Evolutionary conservation across 2,888 invertebrate genomes (phyloP).

Genomic region (Mechanitis mazaeus): DNA sequence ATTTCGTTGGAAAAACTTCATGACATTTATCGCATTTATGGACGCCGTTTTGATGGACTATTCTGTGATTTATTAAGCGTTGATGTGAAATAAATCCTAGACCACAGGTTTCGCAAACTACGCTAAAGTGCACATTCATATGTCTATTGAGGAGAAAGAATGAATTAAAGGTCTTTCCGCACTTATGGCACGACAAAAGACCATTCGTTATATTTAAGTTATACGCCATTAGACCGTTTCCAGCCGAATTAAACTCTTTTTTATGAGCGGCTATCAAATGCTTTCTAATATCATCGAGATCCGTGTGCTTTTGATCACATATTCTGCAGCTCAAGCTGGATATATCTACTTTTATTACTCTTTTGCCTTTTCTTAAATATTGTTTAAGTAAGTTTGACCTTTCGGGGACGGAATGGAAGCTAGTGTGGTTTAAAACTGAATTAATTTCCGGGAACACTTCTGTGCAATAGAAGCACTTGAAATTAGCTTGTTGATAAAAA

Average conservation of each 20-base stretch:
- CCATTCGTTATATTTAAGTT: slow-evolving; percentile 52
- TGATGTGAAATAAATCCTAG: slow-evolving; percentile 67
- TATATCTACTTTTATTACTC: slow-evolving; percentile 67
- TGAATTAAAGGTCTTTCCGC: slow-evolving; percentile 59
- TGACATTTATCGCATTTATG: slow-evolving; percentile 62
- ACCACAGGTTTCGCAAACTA: slow-evolving; percentile 68
- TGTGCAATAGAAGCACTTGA: slow-evolving; percentile 68
- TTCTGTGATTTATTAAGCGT: slow-evolving; percentile 57
- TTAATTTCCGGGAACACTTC: slow-evolving; percentile 63
- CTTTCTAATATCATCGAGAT: slow-evolving; percentile 57
- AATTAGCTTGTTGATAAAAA: slow-evolving; percentile 66
- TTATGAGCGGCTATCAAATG: slow-evolving; percentile 54
- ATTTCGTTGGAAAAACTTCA: slow-evolving; percentile 57
- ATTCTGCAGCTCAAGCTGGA: slow-evolving; percentile 59
- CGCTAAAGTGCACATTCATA: slow-evolving; percentile 67
- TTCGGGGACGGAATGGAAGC: slow-evolving; percentile 49
- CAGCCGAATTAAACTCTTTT: slow-evolving; percentile 64
- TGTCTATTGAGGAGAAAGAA: slow-evolving; percentile 64
- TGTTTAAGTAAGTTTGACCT: slow-evolving; percentile 53
- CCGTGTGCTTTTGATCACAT: slow-evolving; percentile 58
- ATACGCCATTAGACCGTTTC: slow-evolving; percentile 66
- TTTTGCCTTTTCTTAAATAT: slow-evolving; percentile 60
- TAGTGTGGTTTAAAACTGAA: slow-evolving; percentile 52
- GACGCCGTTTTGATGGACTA: slow-evolving; percentile 60
- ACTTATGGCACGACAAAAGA: slow-evolving; percentile 57